A percentile compares a stretch with the other conserved stretches of the same genome.
phyloP scores from a whole-genome alignment of 2,888 invertebrate species.

The Trichacis sp. region DNA sequence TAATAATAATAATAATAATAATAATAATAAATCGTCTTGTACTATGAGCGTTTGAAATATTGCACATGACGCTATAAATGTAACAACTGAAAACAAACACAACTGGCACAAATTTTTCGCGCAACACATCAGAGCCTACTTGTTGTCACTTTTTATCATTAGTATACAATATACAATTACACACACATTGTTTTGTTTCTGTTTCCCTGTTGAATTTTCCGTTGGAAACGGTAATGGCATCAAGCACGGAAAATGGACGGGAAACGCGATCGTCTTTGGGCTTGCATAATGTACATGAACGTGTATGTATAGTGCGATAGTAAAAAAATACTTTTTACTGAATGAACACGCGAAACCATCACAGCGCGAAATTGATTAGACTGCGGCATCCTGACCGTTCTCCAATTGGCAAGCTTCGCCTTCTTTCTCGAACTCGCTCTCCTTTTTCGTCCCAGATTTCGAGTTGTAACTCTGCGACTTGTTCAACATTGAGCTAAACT shows the following conservation, averaged over 20 bases:
- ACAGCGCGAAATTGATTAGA: slow-evolving; percentile 17
- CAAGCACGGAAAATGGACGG: no score
- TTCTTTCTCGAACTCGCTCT: slow-evolving; percentile 38
- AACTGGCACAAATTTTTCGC: not conserved
- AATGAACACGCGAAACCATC: slow-evolving; percentile 8
- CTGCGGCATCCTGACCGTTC: slow-evolving; percentile 48
- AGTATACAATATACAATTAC: not conserved
- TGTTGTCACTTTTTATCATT: not conserved
- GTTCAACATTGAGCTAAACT: slow-evolving; percentile 61
- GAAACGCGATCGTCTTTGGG: no score
- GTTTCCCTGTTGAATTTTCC: no score
- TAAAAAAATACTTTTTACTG: slow-evolving; percentile 18
- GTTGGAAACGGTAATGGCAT: no score
- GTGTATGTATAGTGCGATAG: slow-evolving; percentile 7
- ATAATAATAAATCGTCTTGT: not conserved
- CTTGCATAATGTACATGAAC: slow-evolving; percentile 3
- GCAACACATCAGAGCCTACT: not conserved
- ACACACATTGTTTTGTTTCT: not conserved
- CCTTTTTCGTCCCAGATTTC: slow-evolving; percentile 24
- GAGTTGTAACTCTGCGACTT: slow-evolving; percentile 51
- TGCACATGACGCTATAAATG: not conserved
- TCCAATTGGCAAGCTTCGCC: slow-evolving; percentile 48
- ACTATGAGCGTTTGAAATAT: not conserved
- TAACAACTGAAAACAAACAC: not conserved
- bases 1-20: no score